Conservation (phyloP, 2,113 vertebrate species). For the Amblyopsis rosae region DNA sequence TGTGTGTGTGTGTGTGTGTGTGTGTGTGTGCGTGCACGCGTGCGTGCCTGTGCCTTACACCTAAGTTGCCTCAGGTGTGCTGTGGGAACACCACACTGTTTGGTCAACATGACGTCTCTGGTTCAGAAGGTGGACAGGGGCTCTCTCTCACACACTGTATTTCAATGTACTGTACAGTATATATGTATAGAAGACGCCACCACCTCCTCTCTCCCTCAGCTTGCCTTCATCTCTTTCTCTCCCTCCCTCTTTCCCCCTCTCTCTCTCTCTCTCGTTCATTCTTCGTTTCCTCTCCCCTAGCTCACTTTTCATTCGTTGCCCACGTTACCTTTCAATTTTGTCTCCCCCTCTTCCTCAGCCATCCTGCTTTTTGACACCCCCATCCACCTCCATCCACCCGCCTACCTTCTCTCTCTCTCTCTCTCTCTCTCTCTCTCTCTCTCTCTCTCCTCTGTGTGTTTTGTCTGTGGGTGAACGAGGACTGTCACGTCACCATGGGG, state of each 20-base stretch:
- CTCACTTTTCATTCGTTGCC: not conserved
- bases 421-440: constrained; percentile 34
- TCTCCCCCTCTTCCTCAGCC: not conserved
- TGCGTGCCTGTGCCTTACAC: constrained; percentile 24
- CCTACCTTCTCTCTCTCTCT: constrained; percentile 13
- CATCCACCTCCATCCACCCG: not conserved
- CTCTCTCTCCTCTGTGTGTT: not conserved
- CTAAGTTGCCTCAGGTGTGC: constrained; percentile 28
- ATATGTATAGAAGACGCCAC: constrained; percentile 5
- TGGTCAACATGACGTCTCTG: constrained; percentile 16
- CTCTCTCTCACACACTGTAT: constrained; percentile 18
- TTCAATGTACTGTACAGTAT: constrained; percentile 52
- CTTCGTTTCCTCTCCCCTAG: not conserved
- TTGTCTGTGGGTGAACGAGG: constrained; percentile 58
- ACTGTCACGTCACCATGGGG: constrained; percentile 68
- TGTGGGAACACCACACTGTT: constrained; percentile 30
- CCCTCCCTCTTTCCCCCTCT: not conserved
- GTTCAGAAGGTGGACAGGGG: constrained; percentile 9
- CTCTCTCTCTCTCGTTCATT: not conserved
- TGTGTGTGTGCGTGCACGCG: not conserved
- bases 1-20: constrained; percentile 1
- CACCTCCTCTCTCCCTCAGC: not conserved
- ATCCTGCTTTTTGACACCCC: not conserved
- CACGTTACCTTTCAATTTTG: too few relatives aligned
- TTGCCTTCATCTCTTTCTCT: constrained; percentile 5